Percentiles rank a stretch among this genome's conserved stretches.
These are phyloP conservation scores for Sclerurus mexicanus DNA, from an alignment of 2,113 vertebrate species.

Conservation along the genomic window DNA sequence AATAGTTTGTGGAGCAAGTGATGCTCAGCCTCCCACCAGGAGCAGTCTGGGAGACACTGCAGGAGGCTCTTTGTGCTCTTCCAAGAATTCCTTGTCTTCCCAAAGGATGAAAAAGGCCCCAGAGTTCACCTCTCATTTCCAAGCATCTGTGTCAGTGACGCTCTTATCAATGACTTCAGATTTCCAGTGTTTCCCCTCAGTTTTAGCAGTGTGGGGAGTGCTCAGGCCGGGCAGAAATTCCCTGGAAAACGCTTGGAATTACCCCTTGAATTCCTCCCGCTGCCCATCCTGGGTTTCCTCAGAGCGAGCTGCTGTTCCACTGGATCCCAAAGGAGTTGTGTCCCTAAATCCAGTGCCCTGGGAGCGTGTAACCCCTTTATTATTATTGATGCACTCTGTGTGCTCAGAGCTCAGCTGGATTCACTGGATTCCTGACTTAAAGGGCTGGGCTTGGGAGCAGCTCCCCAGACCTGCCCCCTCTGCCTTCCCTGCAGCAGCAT, in stretches of 20 bases:
- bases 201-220: neutral
- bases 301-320: fast-evolving
- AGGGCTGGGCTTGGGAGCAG: neutral
- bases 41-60: neutral
- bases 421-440: neutral
- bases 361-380: neutral
- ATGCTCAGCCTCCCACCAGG: neutral
- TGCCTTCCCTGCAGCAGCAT: neutral
- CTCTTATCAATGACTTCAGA: neutral
- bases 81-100: neutral
- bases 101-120: neutral
- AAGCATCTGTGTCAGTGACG: fast-evolving
- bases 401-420: neutral
- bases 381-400: neutral
- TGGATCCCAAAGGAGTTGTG: neutral
- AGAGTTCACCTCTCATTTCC: neutral
- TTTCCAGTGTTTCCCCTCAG: neutral
- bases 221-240: neutral
- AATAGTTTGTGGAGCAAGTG: neutral
- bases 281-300: neutral
- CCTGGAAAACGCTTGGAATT: neutral
- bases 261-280: neutral
- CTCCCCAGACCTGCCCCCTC: neutral
- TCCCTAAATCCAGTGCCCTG: neutral
- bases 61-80: neutral